Percentiles rank a stretch among this genome's conserved stretches.
These are phyloP conservation scores for Pseudoips prasinana DNA, from an alignment of 2,888 invertebrate genomes.

Conservation along the genomic window DNA sequence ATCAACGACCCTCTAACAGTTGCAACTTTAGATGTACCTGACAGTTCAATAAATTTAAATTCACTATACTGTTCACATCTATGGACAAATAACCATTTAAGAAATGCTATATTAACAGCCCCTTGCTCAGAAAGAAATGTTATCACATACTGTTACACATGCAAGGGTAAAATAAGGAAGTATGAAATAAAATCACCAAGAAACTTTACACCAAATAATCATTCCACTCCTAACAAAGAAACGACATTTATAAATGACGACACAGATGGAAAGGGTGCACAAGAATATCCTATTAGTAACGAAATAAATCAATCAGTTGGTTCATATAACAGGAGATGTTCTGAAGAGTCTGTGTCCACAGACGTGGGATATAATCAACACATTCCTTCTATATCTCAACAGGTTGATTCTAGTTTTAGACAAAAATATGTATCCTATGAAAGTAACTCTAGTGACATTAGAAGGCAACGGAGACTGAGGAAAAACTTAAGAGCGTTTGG, in stretches of 20 bases:
- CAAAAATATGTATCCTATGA: conserved; percentile 67
- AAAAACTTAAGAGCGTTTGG: conserved; percentile 74
- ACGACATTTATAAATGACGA: conserved; percentile 29
- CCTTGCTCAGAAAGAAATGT: conserved; percentile 49
- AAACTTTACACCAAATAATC: conserved; percentile 58
- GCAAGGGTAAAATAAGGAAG: conserved; percentile 72
- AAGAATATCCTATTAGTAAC: conserved; percentile 37
- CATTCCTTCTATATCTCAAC: conserved; percentile 72
- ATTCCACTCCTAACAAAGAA: conserved; percentile 66
- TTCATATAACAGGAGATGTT: conserved; percentile 32
- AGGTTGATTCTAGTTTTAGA: conserved; percentile 63
- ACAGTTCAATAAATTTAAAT: conserved; percentile 60
- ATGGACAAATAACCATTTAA: conserved; percentile 63
- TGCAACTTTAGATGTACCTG: conserved; percentile 31
- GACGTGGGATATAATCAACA: conserved; percentile 44
- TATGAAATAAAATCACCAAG: conserved; percentile 61
- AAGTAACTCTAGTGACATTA: conserved; percentile 48
- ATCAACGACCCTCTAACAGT: conserved; percentile 46
- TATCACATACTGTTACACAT: conserved; percentile 66
- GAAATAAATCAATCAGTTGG: conserved; percentile 33
- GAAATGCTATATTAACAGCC: conserved; percentile 55
- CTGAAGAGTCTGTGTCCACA: conserved; percentile 32
- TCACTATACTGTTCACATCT: conserved; percentile 68
- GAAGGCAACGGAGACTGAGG: conserved; percentile 59
- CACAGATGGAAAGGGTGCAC: conserved; percentile 27